phyloP scores from a whole-genome alignment of 2,797 vertebrate species.

The Rhinatrema bivittatum region DNA sequence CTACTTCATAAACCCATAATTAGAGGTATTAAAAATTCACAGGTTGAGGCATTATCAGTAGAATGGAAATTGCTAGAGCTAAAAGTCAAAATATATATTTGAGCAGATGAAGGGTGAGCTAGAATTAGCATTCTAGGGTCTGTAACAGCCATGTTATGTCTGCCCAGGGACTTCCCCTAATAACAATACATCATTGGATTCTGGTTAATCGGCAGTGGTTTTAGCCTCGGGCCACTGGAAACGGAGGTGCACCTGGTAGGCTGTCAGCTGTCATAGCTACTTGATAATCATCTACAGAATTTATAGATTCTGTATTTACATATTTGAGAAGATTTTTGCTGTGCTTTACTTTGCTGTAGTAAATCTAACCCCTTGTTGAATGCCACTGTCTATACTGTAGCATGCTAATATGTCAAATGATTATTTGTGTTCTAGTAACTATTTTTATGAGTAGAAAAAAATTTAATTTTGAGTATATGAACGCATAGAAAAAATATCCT shows the following conservation, averaged over 20 bases:
- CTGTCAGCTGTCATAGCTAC: conserved; percentile 9
- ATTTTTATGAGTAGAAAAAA: too few relatives aligned
- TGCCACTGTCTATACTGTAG: too few relatives aligned
- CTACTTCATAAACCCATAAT: too few relatives aligned
- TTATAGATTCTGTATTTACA: conserved; percentile 12
- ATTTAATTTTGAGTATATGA: too few relatives aligned
- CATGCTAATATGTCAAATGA: too few relatives aligned
- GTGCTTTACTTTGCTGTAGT: too few relatives aligned
- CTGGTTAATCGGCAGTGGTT: conserved; percentile 5
- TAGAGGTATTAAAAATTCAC: too few relatives aligned
- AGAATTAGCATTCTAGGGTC: conserved; percentile 3
- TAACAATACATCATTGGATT: conserved; percentile 10
- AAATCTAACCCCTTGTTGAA: too few relatives aligned
- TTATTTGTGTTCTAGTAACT: too few relatives aligned
- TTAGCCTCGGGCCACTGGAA: conserved; percentile 14
- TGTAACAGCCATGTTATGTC: background rate
- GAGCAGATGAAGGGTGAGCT: conserved; percentile 1
- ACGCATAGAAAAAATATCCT: too few relatives aligned
- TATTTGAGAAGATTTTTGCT: too few relatives aligned
- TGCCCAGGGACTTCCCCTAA: conserved; percentile 6
- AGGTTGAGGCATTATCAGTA: background rate
- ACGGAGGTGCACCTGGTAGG: conserved; percentile 8
- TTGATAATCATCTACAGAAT: conserved; percentile 17
- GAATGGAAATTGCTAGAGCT: background rate
- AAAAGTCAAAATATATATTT: conserved; percentile 10